These are phyloP conservation scores for Semicossyphus pulcher DNA, from an alignment of 2,113 vertebrate species.

Conservation along the genomic window DNA sequence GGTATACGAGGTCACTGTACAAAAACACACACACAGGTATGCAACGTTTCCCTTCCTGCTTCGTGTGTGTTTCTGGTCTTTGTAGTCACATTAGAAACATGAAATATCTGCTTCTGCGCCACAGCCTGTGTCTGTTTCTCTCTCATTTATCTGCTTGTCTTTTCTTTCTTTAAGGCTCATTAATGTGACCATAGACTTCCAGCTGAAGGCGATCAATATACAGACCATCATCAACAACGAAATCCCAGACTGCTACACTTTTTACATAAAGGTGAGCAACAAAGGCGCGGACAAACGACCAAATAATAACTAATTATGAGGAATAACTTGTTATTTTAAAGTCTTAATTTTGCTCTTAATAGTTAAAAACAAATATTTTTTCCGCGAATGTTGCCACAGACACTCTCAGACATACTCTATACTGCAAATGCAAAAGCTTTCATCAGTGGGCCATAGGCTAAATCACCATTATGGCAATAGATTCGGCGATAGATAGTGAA, in stretches of 20 bases:
- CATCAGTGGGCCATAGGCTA: no score
- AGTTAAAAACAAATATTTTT: no score
- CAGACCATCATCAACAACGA: conserved; percentile 96
- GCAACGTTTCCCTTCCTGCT: not conserved
- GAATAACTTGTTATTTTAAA: not conserved
- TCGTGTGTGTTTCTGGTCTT: not conserved
- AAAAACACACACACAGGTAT: conserved; percentile 5
- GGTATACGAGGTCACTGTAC: not conserved
- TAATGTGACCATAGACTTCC: conserved; percentile 93
- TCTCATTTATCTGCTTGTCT: not conserved
- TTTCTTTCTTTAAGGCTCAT: conserved; percentile 82
- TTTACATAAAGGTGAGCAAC: conserved; percentile 87
- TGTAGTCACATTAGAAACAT: not conserved
- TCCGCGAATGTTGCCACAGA: no score
- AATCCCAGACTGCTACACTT: conserved; percentile 97
- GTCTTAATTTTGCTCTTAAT: no score
- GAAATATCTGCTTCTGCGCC: not conserved
- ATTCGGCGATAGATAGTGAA: no score
- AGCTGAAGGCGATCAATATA: conserved; percentile 95
- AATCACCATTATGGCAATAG: no score
- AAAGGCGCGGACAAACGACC: not conserved
- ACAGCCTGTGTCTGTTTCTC: not conserved
- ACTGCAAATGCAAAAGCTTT: no score
- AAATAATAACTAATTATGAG: not conserved
- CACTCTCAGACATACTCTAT: no score